phyloP scores from a whole-genome alignment of 2,888 invertebrate genomes.

The Tenthredo distinguenda region DNA sequence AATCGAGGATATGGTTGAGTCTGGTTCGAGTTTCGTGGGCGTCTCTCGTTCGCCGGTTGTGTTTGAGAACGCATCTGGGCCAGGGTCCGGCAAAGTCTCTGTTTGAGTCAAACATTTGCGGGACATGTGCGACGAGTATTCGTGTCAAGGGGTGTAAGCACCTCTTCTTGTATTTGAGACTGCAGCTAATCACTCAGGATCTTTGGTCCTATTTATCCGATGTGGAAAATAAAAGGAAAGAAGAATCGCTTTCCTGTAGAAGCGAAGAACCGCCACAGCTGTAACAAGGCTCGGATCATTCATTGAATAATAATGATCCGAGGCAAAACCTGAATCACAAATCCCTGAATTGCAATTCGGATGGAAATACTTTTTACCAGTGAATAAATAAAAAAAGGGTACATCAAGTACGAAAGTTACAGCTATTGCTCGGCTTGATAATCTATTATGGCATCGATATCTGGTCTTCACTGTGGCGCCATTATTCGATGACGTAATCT shows the following conservation, averaged over 20 bases:
- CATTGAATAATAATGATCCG: neutral
- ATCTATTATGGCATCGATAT: neutral
- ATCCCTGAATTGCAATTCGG: neutral
- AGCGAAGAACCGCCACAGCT: neutral
- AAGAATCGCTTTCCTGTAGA: neutral
- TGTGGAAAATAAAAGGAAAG: neutral
- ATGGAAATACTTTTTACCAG: neutral
- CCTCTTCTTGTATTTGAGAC: neutral
- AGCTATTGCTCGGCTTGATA: neutral
- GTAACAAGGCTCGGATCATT: neutral
- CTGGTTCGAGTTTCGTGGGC: slow-evolving; percentile 1
- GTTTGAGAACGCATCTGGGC: slow-evolving; percentile 60
- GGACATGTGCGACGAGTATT: slow-evolving; percentile 44
- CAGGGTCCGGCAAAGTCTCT: slow-evolving; percentile 56
- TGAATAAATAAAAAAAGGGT: neutral
- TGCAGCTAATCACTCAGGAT: slow-evolving; percentile 21
- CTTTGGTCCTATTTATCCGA: neutral
- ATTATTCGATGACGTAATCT: neutral
- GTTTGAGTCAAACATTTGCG: slow-evolving; percentile 56
- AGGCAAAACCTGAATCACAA: neutral
- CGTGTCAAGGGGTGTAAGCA: slow-evolving; percentile 33
- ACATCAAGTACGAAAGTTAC: neutral
- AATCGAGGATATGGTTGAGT: neutral
- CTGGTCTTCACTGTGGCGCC: neutral
- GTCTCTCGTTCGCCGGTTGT: slow-evolving; percentile 48